A percentile compares a stretch with the other conserved stretches of the same genome.
Conservation (phyloP, 2,888 invertebrate genomes). For the Ischnus inquisitorius region DNA sequence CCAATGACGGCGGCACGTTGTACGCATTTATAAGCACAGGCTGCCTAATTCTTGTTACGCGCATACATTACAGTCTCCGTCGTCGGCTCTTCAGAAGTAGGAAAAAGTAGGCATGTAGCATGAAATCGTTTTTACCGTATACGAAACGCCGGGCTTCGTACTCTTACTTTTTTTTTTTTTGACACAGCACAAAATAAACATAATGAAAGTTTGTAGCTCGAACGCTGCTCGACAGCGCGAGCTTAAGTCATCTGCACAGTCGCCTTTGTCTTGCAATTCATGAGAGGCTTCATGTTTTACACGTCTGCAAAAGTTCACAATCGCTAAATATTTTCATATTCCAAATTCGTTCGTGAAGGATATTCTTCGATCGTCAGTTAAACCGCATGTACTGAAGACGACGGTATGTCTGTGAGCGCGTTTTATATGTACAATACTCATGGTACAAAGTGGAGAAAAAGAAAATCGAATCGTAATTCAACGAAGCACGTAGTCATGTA, state of each 20-base stretch:
- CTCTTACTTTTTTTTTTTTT: conserved; percentile 12
- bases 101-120: background rate
- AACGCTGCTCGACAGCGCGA: background rate
- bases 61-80: conserved; percentile 8
- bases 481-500: conserved; percentile 27
- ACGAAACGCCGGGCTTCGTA: conserved; percentile 18
- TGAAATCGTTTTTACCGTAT: conserved; percentile 26
- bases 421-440: conserved; percentile 56
- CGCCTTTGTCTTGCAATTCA: background rate
- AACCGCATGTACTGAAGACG: conserved; percentile 11
- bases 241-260: background rate
- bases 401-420: background rate
- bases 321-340: conserved; percentile 32
- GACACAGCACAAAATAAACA: conserved; percentile 54
- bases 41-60: conserved; percentile 46
- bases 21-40: conserved; percentile 64
- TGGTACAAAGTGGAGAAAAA: conserved; percentile 37
- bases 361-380: conserved; percentile 16
- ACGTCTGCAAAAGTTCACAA: conserved; percentile 10
- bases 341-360: conserved; percentile 9
- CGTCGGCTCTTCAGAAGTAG: background rate
- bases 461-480: conserved; percentile 36
- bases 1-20: conserved; percentile 31
- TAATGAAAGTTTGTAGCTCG: conserved; percentile 36
- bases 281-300: conserved; percentile 32